phyloP scores from a whole-genome alignment of 2,113 vertebrate genomes.

The Eptesicus fuscus region DNA sequence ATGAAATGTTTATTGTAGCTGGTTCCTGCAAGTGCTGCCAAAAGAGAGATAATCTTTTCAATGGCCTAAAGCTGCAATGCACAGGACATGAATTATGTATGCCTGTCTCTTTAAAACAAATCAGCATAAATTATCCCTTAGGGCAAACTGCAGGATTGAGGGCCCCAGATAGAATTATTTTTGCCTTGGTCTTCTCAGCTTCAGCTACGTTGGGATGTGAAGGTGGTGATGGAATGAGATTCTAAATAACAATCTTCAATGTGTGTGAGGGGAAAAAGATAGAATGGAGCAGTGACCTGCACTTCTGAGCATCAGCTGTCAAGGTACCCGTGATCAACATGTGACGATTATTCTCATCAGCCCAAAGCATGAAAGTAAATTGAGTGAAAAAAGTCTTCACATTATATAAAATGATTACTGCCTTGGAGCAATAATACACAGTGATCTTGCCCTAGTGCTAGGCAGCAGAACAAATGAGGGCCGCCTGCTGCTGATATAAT shows the following conservation, averaged over 20 bases:
- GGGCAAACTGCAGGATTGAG: slow-evolving; percentile 22
- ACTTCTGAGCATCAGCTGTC: slow-evolving; percentile 69
- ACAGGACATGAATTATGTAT: slow-evolving; percentile 72
- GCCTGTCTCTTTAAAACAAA: slow-evolving; percentile 66
- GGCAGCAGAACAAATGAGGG: slow-evolving; percentile 77
- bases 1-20: slow-evolving; percentile 69
- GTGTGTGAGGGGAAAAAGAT: neutral
- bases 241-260: slow-evolving; percentile 5
- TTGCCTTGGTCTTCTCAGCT: slow-evolving; percentile 2
- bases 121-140: slow-evolving; percentile 66
- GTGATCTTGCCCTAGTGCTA: slow-evolving; percentile 69
- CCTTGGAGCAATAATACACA: slow-evolving; percentile 83
- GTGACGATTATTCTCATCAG: slow-evolving; percentile 82
- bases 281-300: slow-evolving; percentile 42
- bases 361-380: slow-evolving; percentile 83
- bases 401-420: slow-evolving; percentile 84
- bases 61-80: slow-evolving; percentile 56
- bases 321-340: slow-evolving; percentile 77
- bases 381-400: slow-evolving; percentile 82
- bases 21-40: slow-evolving; percentile 68
- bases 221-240: slow-evolving; percentile 2
- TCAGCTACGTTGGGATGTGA: slow-evolving; percentile 44
- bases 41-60: slow-evolving; percentile 73
- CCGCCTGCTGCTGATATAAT: slow-evolving; percentile 68
- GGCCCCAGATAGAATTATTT: slow-evolving; percentile 33